Percentiles rank a stretch among this genome's conserved stretches.
Conservation (phyloP, 2,888 invertebrate genomes). For the Diloba caeruleocephala region DNA sequence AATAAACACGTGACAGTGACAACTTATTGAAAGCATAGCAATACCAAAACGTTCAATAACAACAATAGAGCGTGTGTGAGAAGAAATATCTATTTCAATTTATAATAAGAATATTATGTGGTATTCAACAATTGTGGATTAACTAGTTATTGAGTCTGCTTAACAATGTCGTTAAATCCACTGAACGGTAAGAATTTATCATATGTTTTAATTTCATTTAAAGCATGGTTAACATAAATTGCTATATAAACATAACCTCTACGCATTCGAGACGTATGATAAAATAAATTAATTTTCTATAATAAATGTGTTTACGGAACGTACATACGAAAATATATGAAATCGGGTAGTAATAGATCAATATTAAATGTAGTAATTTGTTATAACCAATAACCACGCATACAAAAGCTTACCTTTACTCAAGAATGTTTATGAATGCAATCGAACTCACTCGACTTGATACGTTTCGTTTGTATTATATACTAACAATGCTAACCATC, state of each 20-base stretch:
- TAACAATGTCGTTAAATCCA: constrained; percentile 76
- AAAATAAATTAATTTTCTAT: too few species aligned
- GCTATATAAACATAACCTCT: constrained; percentile 57
- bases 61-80: constrained; percentile 42
- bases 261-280: background rate
- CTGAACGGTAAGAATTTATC: constrained; percentile 71
- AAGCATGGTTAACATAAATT: background rate
- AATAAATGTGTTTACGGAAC: too few species aligned
- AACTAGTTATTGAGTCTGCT: background rate
- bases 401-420: too few species aligned
- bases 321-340: too few species aligned
- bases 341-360: too few species aligned
- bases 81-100: background rate
- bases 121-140: background rate
- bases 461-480: too few species aligned
- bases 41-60: constrained; percentile 44
- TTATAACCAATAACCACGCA: too few species aligned
- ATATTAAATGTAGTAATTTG: too few species aligned
- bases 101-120: background rate
- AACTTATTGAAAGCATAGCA: constrained; percentile 5
- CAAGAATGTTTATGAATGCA: too few species aligned
- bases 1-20: constrained; percentile 4
- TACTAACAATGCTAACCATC: too few species aligned
- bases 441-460: too few species aligned
- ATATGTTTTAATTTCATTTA: background rate